These are phyloP conservation scores for Malurus elegans DNA, from an alignment of 2,113 vertebrate species.

Conservation along the genomic window DNA sequence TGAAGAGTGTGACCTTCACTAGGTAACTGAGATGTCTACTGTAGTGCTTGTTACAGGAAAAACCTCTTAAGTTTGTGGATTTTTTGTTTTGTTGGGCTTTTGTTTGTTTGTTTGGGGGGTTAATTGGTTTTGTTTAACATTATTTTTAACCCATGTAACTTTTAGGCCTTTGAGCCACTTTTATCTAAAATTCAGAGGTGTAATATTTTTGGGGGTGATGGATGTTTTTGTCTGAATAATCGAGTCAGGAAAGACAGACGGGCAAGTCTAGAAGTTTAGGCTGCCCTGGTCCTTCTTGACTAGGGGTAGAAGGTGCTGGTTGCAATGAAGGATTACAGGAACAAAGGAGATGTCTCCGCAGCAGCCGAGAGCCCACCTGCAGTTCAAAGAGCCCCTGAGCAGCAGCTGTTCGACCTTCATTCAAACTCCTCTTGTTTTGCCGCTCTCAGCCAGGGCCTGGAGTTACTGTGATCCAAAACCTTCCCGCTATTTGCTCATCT, in stretches of 20 bases:
- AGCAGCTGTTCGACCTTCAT: background rate
- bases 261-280: background rate
- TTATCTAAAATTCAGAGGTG: background rate
- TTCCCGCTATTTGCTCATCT: fast-evolving
- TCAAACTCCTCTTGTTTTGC: background rate
- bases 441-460: fast-evolving
- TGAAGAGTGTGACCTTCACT: background rate
- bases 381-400: background rate
- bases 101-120: background rate
- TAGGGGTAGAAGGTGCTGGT: background rate
- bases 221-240: background rate
- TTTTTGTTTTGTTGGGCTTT: background rate
- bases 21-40: background rate
- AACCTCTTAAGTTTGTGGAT: background rate
- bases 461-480: fast-evolving
- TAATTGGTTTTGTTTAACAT: background rate
- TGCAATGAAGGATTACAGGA: background rate
- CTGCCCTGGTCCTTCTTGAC: background rate
- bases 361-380: background rate
- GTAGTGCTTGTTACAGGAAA: background rate
- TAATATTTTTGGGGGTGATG: background rate
- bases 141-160: background rate
- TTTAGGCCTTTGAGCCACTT: background rate
- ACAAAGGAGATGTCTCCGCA: background rate
- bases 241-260: background rate